phyloP scores from a whole-genome alignment of 2,888 invertebrate species.

The Cheilosia pagana region DNA sequence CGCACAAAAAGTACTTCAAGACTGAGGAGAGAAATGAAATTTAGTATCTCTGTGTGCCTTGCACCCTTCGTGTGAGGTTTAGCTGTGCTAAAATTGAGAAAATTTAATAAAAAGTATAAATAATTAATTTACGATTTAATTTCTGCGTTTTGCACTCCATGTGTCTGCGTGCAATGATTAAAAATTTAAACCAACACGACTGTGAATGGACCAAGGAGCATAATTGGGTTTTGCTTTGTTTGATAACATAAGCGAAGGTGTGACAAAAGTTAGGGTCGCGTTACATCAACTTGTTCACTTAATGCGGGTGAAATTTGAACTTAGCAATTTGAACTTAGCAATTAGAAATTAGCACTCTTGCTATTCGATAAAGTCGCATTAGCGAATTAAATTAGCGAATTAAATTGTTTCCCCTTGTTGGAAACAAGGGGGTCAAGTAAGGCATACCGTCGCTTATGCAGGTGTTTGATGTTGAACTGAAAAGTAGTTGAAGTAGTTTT shows the following conservation, averaged over 20 bases:
- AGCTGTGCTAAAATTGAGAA: constrained; percentile 55
- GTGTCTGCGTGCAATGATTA: constrained; percentile 57
- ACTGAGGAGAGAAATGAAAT: constrained; percentile 7
- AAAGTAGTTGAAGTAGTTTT: no score
- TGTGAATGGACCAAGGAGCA: constrained; percentile 15
- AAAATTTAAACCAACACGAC: constrained; percentile 55
- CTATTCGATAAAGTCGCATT: constrained; percentile 56
- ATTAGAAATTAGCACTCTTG: constrained; percentile 6
- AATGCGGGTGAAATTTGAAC: constrained; percentile 35
- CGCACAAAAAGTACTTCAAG: constrained; percentile 11
- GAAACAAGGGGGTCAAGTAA: no score
- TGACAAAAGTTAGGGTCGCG: constrained; percentile 34
- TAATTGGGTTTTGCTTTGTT: constrained; percentile 61
- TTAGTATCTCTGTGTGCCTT: constrained; percentile 23
- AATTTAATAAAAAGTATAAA: constrained; percentile 73
- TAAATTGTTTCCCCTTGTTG: constrained; percentile 8
- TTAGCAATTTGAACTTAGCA: no score
- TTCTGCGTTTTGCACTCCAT: constrained; percentile 67
- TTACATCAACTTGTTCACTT: constrained; percentile 24
- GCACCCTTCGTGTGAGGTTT: constrained; percentile 9
- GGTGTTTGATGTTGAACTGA: no score
- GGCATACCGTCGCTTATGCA: no score
- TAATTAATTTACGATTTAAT: constrained; percentile 76
- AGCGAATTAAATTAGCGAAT: constrained; percentile 23
- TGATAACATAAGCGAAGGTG: constrained; percentile 34